These are phyloP conservation scores for Dolichallabes microphthalmus DNA, from an alignment of 2,113 vertebrate genomes.

Conservation along the genomic window DNA sequence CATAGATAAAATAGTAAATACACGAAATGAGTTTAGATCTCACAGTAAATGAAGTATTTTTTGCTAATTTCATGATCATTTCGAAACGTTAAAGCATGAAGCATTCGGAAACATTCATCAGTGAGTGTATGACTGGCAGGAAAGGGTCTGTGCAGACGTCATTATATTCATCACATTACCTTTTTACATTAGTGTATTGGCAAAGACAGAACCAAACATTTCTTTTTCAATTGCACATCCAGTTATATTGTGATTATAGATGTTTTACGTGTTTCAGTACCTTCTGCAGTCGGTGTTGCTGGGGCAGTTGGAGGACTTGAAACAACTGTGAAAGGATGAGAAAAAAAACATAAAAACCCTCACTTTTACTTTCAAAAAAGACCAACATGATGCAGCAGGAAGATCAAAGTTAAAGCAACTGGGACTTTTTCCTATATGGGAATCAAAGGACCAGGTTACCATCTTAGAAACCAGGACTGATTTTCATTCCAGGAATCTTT, in stretches of 20 bases:
- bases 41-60: neutral
- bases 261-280: neutral
- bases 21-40: neutral
- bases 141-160: neutral
- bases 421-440: neutral
- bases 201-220: neutral
- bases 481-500: neutral
- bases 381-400: neutral
- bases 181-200: neutral
- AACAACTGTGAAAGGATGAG: neutral
- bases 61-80: neutral
- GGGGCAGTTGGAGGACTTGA: neutral
- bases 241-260: too few relatives aligned
- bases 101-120: too few relatives aligned
- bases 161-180: neutral
- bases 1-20: too few relatives aligned
- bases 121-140: too few relatives aligned
- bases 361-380: neutral
- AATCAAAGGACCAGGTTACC: neutral
- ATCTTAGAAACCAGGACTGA: neutral
- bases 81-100: neutral
- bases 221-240: too few relatives aligned
- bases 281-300: neutral
- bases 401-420: neutral
- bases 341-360: neutral